phyloP scores from a whole-genome alignment of 2,113 vertebrate genomes.

The Rattus rattus region DNA sequence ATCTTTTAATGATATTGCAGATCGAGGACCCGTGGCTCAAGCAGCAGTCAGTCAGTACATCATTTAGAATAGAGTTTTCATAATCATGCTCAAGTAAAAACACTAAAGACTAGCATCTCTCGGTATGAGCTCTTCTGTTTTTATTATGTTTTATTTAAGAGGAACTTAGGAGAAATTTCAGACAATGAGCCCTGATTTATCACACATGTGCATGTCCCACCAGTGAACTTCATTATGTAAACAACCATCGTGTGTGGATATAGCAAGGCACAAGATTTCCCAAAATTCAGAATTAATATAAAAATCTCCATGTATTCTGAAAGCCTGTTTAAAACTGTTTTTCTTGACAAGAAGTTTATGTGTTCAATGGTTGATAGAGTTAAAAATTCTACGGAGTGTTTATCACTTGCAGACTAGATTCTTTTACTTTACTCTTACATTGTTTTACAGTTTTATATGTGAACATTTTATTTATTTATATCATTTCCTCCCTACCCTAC shows the following conservation, averaged over 20 bases:
- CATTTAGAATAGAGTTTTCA: background rate
- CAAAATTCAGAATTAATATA: background rate
- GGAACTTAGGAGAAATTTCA: slow-evolving; percentile 31
- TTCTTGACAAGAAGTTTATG: background rate
- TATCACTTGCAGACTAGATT: background rate
- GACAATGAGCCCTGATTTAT: background rate
- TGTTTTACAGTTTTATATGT: background rate
- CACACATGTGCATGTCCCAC: background rate
- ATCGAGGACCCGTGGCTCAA: background rate
- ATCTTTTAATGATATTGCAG: slow-evolving; percentile 19
- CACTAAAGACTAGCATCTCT: slow-evolving; percentile 16
- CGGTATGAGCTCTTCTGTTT: background rate
- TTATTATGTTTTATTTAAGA: slow-evolving; percentile 25
- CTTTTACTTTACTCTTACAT: background rate
- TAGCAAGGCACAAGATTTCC: slow-evolving; percentile 12
- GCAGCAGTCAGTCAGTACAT: background rate
- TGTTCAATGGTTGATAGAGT: background rate
- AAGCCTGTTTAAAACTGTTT: background rate
- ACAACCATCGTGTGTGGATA: background rate
- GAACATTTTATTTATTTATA: background rate
- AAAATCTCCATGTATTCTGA: slow-evolving; percentile 10
- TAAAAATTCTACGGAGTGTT: background rate
- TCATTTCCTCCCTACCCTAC: background rate
- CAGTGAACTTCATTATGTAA: background rate
- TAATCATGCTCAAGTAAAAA: slow-evolving; percentile 27